Percentiles rank a stretch among this genome's conserved stretches.
These are phyloP conservation scores for Drosophila micromelanica DNA, from an alignment of 1,140 invertebrate species.

Conservation along the genomic window DNA sequence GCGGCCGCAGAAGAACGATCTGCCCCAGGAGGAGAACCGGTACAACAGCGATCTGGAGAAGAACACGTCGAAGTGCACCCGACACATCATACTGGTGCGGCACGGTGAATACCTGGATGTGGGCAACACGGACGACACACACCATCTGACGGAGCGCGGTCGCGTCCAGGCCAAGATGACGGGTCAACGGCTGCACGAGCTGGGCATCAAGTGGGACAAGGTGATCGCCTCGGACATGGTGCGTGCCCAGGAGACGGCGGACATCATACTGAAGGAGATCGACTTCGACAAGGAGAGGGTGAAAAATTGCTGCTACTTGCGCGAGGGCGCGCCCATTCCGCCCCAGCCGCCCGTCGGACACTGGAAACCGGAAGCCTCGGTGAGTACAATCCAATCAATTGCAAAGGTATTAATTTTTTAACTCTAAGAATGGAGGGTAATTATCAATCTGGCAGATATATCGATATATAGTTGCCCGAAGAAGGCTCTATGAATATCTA, in stretches of 20 bases:
- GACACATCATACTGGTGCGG: constrained; percentile 95
- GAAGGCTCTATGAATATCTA: too few species aligned
- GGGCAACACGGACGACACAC: constrained; percentile 90
- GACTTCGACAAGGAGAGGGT: constrained; percentile 85
- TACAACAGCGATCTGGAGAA: constrained; percentile 87
- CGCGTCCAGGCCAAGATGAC: constrained; percentile 93
- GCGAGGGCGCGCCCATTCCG: constrained; percentile 97
- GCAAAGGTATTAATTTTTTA: not conserved
- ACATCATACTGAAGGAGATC: constrained; percentile 89
- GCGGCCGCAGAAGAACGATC: constrained; percentile 86
- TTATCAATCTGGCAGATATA: too few species aligned
- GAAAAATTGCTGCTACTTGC: constrained; percentile 90
- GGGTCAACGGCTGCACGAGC: constrained; percentile 89
- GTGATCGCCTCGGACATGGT: constrained; percentile 96
- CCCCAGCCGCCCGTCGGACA: constrained; percentile 95
- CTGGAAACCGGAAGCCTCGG: constrained; percentile 93
- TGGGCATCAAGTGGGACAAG: constrained; percentile 91
- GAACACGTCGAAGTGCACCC: constrained; percentile 88
- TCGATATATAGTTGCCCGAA: too few species aligned
- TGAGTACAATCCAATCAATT: constrained; percentile 84
- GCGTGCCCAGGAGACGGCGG: constrained; percentile 95
- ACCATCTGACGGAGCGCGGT: constrained; percentile 92
- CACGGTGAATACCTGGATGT: constrained; percentile 96
- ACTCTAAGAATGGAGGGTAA: too few species aligned
- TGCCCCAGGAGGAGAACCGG: constrained; percentile 87